Evolutionary conservation across 2,888 invertebrate species (phyloP).

Genomic region (Stenurella melanura): DNA sequence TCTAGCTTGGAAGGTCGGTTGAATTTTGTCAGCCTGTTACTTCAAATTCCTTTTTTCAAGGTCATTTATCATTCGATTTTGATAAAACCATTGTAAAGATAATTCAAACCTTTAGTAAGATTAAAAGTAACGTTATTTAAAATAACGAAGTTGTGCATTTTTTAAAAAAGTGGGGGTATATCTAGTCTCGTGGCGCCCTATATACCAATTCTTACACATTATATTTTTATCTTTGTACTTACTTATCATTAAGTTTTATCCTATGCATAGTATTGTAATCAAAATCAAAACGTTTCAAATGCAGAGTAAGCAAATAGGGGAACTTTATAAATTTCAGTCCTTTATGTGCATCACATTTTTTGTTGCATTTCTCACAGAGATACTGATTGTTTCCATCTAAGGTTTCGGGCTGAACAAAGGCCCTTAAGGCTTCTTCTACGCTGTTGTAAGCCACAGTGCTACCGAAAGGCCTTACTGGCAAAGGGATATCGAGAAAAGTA

Average conservation of each 20-base stretch:
- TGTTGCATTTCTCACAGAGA: slow-evolving; percentile 88
- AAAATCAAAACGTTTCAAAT: slow-evolving; percentile 92
- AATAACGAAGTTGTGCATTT: no score
- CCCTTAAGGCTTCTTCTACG: slow-evolving; percentile 88
- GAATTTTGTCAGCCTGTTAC: no score
- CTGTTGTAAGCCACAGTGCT: slow-evolving; percentile 84
- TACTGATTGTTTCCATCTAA: slow-evolving; percentile 91
- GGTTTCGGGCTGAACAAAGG: slow-evolving; percentile 89
- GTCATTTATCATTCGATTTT: no score
- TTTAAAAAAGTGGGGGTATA: no score
- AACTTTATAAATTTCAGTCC: slow-evolving; percentile 90
- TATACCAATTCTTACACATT: neutral
- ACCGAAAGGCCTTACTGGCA: slow-evolving; percentile 90
- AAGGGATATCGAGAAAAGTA: slow-evolving; percentile 89
- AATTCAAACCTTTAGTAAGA: no score
- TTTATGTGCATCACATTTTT: slow-evolving; percentile 92
- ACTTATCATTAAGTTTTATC: slow-evolving; percentile 92
- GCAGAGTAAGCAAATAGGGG: slow-evolving; percentile 90
- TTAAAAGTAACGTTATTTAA: no score
- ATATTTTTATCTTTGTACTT: slow-evolving; percentile 63
- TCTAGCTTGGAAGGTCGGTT: no score
- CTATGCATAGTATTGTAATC: slow-evolving; percentile 89
- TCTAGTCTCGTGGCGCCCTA: no score
- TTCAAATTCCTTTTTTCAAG: no score
- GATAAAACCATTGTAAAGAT: no score